Conservation (phyloP, 2,113 vertebrate genomes). For the Clinocottus analis region DNA sequence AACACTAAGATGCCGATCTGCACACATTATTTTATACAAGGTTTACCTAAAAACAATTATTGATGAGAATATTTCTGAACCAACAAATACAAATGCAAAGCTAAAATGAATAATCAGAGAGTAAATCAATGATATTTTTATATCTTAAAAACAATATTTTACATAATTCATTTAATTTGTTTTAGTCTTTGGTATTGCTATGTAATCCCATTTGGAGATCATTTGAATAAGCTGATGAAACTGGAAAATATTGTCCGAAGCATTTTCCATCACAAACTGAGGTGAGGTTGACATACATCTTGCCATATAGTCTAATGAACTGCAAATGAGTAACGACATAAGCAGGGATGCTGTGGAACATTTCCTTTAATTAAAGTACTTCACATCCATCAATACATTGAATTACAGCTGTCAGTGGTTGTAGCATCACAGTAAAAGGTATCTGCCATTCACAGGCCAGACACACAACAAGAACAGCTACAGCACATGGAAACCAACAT, state of each 20-base stretch:
- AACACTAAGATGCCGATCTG: not conserved
- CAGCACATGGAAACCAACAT: conserved; percentile 46
- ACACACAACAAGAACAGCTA: conserved; percentile 47
- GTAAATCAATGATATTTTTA: no score
- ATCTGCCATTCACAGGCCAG: conserved; percentile 23
- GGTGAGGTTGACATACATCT: not conserved
- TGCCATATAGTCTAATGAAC: not conserved
- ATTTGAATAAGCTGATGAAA: not conserved
- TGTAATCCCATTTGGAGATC: not conserved
- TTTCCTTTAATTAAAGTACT: conserved; percentile 67
- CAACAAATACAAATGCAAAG: not conserved
- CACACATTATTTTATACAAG: not conserved
- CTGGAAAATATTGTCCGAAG: not conserved
- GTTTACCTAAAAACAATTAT: not conserved
- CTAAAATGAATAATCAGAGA: no score
- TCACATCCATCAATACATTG: conserved; percentile 57
- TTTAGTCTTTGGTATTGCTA: not conserved
- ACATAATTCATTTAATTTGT: not conserved
- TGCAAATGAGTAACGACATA: conserved; percentile 24
- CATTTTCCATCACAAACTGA: not conserved
- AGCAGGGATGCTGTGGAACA: conserved; percentile 3
- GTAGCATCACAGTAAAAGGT: conserved; percentile 47
- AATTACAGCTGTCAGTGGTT: conserved; percentile 16
- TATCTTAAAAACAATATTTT: not conserved
- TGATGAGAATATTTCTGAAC: not conserved